A percentile compares a stretch with the other conserved stretches of the same genome.
phyloP scores from a whole-genome alignment of 2,888 invertebrate genomes.

The Automeris io region DNA sequence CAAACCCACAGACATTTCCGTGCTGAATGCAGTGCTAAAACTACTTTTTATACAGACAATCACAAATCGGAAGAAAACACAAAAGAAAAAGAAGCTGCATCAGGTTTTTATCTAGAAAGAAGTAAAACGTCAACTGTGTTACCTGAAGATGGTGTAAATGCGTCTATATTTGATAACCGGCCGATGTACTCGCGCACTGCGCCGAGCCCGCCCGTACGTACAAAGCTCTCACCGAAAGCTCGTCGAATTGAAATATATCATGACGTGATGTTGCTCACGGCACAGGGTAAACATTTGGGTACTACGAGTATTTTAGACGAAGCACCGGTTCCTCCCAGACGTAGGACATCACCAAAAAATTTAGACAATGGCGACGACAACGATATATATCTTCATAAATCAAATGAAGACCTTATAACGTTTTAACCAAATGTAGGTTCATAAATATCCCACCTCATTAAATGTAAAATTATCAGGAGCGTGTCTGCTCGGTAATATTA shows the following conservation, averaged over 20 bases:
- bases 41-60: slow-evolving; percentile 56
- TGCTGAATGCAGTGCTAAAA: slow-evolving; percentile 38
- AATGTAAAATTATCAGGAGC: slow-evolving; percentile 9
- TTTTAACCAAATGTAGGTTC: slow-evolving; percentile 35
- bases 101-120: slow-evolving; percentile 48
- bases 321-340: slow-evolving; percentile 54
- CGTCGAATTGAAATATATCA: slow-evolving; percentile 32
- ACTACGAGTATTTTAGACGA: slow-evolving; percentile 52
- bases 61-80: slow-evolving; percentile 13
- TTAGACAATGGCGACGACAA: slow-evolving; percentile 23
- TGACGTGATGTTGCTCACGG: slow-evolving; percentile 38
- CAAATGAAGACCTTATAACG: slow-evolving; percentile 60
- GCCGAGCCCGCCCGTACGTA: slow-evolving; percentile 65
- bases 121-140: slow-evolving; percentile 60
- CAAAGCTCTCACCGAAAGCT: slow-evolving; percentile 49
- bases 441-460: slow-evolving; percentile 29
- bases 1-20: slow-evolving; percentile 50
- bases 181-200: slow-evolving; percentile 57
- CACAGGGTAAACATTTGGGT: slow-evolving; percentile 44
- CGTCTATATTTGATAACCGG: slow-evolving; percentile 60
- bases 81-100: slow-evolving; percentile 26
- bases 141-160: slow-evolving; percentile 38
- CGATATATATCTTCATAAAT: slow-evolving; percentile 22
- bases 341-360: slow-evolving; percentile 56
- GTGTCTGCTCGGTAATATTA: not conserved